Percentiles rank a stretch among this genome's conserved stretches.
Evolutionary conservation across 2,888 invertebrate genomes (phyloP).

Genomic region (Dendrolimus pini): DNA sequence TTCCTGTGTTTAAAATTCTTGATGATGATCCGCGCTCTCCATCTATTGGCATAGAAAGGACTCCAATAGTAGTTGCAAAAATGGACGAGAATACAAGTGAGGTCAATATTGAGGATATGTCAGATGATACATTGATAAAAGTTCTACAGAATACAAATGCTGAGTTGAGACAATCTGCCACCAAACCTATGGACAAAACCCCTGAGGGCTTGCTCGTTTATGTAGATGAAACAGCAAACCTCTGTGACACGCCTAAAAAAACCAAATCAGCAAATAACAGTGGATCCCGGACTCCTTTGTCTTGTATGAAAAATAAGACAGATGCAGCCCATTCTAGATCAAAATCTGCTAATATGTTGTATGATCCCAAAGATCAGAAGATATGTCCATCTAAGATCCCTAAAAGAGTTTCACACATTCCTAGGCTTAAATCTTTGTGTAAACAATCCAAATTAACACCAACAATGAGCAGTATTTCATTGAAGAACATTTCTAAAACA

Average conservation of each 20-base stretch:
- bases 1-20: constrained; percentile 41
- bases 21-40: constrained; percentile 68
- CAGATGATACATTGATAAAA: constrained; percentile 63
- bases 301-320: constrained; percentile 68
- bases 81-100: constrained; percentile 27
- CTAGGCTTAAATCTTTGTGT: constrained; percentile 55
- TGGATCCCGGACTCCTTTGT: constrained; percentile 63
- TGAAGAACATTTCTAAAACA: constrained; percentile 50
- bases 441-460: constrained; percentile 38
- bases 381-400: constrained; percentile 30
- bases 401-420: constrained; percentile 60
- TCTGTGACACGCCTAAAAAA: constrained; percentile 53
- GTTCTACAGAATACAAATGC: constrained; percentile 55
- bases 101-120: constrained; percentile 65
- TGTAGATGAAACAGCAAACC: constrained; percentile 63
- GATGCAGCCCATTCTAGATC: constrained; percentile 53
- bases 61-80: constrained; percentile 61
- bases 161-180: constrained; percentile 37
- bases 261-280: constrained; percentile 43
- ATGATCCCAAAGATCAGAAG: constrained; percentile 44
- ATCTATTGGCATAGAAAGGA: constrained; percentile 63
- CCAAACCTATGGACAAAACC: constrained; percentile 40
- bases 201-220: constrained; percentile 74
- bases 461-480: constrained; percentile 47
- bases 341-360: constrained; percentile 59